Base-by-base conservation (phyloP, 2,113 vertebrate genomes). In the Todiramphus saurophagus region DNA sequence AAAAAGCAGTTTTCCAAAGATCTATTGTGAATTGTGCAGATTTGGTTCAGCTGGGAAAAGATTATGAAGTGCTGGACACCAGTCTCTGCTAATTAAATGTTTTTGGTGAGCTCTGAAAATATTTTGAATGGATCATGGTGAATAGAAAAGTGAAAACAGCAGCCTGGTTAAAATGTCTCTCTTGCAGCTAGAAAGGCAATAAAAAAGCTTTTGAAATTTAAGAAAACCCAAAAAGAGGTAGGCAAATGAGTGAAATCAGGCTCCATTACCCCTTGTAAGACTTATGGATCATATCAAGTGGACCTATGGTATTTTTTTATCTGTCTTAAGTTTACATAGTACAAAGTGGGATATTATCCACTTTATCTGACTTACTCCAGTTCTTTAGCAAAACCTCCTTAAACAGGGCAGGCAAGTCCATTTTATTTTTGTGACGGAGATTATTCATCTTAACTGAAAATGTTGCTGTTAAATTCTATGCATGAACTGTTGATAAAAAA, bases 1-100 rank as follows among this genome's bases (percentile, higher is more conserved):
- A 94, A 97, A 93, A 94, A 95, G 93, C 81, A 46, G 91, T 93
- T 98, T 98, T 96, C 96, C 96, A 96, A 97, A 98, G 97, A 98
- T 97, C 96, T 98, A 97, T 97, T 97, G 95, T 97, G 97, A 98
- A 98, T 98, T 97, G 96, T 94, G 90, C 89, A 94, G 96, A 95
- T 97, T 95, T 97, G 96, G 94, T 96, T 96, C 96, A 95, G 96
- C 27, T 90, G 86, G 92, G 91, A 82, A 96, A 97, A 96, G 93
- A 97, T 96, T 94, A 93, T 76, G 77, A 96, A 64, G 90, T 68
- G 80, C 95, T 90, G 95, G 95, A 77, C 93, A 90, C 89, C 58
- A 60, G 83, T 87, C 72, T 89, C 90, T 95, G 93, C 90, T 97
- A 97, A 98, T 98, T 97, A 97, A 96, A 97, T 97, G 93, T 69